Base-by-base conservation (phyloP, 2,888 invertebrate species). In the Cremastinae sp. region DNA sequence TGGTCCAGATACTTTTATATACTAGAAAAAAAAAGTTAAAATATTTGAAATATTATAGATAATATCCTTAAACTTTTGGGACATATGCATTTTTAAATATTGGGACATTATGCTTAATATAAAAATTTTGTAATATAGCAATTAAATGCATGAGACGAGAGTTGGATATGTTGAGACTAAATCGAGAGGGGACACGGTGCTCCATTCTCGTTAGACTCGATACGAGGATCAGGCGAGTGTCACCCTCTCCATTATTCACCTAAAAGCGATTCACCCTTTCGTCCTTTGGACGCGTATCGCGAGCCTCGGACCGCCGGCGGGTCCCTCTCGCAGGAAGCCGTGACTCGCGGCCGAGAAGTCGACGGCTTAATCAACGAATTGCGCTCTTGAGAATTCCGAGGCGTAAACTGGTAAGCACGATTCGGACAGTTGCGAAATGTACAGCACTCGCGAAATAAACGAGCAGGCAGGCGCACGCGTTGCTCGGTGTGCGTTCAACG, bases 301-400 rank as follows among this genome's bases (percentile, higher is more conserved):
- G n/a, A 51, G 7, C 10, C 20, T 70, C 54, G 70, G 70, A 70
- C 59, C 9, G 38, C 59, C 9, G 38, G 14, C 61, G 28, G 34
- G 36, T 70, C 45, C 43, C 45, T 34, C 53, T 53, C 43, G 7
- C 28, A 12, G 45, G 61, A 10, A 8, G 34, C 18, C 7, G 49
- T 36, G 61, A 43, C 68, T 38, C 36, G 69, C 47, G 59, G 62
- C 69, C 64, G 71, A 74, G 71, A 74, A 81, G 80, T 80, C 82
- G 79, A 81, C 80, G 80, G 81, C 81, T 86, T 87, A 87, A 87
- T 87, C 85, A 86, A 86, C 86, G 82, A 83, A 87, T 84, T 79
- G 85, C 82, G 82, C 87, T 86, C 86, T 56, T 28, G 85, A 83
- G 87, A 83, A 81, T 82, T 82, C 78, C 28, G 28, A 28, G 5